A percentile compares a stretch with the other conserved stretches of the same genome.
Conservation (phyloP, 2,888 invertebrate species). For the Metallyticus violacea region DNA sequence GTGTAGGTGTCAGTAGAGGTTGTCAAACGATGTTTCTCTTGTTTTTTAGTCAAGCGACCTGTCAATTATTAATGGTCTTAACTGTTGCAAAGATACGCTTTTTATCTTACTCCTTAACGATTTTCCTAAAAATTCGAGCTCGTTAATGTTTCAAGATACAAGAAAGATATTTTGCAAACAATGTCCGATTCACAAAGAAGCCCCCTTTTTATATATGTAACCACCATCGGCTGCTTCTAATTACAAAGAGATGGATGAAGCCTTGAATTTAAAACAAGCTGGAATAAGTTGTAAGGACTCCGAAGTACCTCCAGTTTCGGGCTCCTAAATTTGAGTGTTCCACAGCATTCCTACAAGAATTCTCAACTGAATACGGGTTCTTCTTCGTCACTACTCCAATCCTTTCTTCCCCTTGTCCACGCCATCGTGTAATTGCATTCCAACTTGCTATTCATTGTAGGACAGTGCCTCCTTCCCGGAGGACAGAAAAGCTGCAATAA, state of each 20-base stretch:
- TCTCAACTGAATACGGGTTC: not conserved
- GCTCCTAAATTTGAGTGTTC: not conserved
- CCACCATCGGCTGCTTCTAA: not conserved
- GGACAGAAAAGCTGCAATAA: too few species aligned
- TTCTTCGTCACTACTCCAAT: not conserved
- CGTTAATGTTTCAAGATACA: not conserved
- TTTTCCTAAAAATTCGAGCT: not conserved
- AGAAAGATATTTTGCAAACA: not conserved
- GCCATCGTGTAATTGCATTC: constrained; percentile 4
- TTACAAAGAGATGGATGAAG: not conserved
- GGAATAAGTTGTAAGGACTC: not conserved
- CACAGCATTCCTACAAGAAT: not conserved
- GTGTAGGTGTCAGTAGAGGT: not conserved
- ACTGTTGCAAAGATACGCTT: not conserved
- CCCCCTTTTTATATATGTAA: not conserved
- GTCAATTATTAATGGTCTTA: not conserved
- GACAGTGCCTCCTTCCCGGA: too few species aligned
- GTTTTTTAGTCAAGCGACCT: not conserved
- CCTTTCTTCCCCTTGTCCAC: not conserved
- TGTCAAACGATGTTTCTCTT: not conserved
- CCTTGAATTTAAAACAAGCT: not conserved
- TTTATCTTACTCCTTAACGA: not conserved
- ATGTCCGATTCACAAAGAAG: not conserved
- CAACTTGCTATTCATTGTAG: not conserved
- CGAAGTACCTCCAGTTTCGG: not conserved